Percentiles rank a stretch among this genome's conserved stretches.
phyloP scores from a whole-genome alignment of 2,888 invertebrate species.

The Heliconius aoede region DNA sequence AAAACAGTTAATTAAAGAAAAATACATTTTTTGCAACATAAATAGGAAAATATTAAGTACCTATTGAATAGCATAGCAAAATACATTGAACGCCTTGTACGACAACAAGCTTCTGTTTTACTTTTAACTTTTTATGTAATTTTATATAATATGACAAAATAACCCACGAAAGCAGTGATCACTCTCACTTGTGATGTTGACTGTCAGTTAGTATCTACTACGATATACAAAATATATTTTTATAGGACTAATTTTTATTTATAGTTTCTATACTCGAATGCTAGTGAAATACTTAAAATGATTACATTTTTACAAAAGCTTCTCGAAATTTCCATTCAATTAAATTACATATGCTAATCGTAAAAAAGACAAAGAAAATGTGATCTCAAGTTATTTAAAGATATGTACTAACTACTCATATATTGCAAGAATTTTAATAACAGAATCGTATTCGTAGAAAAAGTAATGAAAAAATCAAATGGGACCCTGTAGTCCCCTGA shows the following conservation, averaged over 20 bases:
- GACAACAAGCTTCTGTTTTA: conserved; percentile 33
- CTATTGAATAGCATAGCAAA: conserved; percentile 51
- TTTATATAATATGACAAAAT: conserved; percentile 1
- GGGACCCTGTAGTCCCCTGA: conserved; percentile 36
- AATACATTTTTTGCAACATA: conserved; percentile 42
- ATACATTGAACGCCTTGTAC: conserved; percentile 42
- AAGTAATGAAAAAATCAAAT: background rate
- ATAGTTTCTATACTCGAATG: conserved; percentile 8
- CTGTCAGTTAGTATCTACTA: conserved; percentile 20
- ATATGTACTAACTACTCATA: conserved; percentile 23
- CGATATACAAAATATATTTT: conserved; percentile 38
- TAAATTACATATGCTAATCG: conserved; percentile 13
- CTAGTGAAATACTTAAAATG: conserved; percentile 10
- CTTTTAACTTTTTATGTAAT: conserved; percentile 21
- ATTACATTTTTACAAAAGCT: conserved; percentile 19
- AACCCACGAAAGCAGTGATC: background rate
- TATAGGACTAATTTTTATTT: conserved; percentile 30
- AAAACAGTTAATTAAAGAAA: conserved; percentile 42
- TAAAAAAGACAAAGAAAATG: background rate
- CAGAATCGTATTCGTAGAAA: conserved; percentile 12
- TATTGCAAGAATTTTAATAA: conserved; percentile 19
- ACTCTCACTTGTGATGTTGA: conserved; percentile 17
- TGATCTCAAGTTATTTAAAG: conserved; percentile 14
- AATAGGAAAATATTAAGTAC: conserved; percentile 53
- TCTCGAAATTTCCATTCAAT: background rate